A percentile compares a stretch with the other conserved stretches of the same genome.
phyloP scores from a whole-genome alignment of 2,888 invertebrate species.

The Tridacna crocea region DNA sequence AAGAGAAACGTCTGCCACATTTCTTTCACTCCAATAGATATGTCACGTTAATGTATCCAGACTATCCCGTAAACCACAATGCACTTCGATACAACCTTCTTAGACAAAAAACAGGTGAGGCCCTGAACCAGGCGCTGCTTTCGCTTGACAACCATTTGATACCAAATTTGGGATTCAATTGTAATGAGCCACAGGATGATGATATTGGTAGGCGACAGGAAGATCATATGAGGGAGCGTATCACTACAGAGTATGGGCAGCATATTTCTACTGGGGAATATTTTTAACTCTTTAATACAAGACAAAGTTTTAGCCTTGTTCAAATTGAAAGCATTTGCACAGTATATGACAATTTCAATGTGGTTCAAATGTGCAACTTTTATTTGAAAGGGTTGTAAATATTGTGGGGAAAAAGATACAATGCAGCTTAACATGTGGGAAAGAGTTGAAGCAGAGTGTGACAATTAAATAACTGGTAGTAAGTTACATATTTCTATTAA shows the following conservation, averaged over 20 bases:
- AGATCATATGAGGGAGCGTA: background rate
- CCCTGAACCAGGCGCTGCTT: conserved; percentile 46
- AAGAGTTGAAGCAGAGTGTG: too few species aligned
- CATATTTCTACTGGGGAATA: background rate
- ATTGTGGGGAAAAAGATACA: too few species aligned
- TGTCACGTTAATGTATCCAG: conserved; percentile 36
- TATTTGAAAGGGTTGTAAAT: too few species aligned
- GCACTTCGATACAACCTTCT: conserved; percentile 40
- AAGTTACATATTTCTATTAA: too few species aligned
- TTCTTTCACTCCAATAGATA: conserved; percentile 55
- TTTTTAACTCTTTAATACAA: background rate
- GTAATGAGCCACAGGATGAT: too few species aligned
- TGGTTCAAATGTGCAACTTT: too few species aligned
- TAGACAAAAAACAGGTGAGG: conserved; percentile 28
- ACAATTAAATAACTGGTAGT: too few species aligned
- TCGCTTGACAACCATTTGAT: conserved; percentile 41
- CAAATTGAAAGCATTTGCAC: too few species aligned
- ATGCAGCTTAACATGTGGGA: too few species aligned
- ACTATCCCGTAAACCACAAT: conserved; percentile 7
- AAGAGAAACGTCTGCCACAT: conserved; percentile 43
- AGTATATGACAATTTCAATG: too few species aligned
- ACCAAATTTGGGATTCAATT: conserved; percentile 31
- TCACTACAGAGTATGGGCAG: background rate
- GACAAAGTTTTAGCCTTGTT: too few species aligned
- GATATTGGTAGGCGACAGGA: background rate